Evolutionary conservation across 2,888 invertebrate species (phyloP).

Genomic region (Papilio elwesi): DNA sequence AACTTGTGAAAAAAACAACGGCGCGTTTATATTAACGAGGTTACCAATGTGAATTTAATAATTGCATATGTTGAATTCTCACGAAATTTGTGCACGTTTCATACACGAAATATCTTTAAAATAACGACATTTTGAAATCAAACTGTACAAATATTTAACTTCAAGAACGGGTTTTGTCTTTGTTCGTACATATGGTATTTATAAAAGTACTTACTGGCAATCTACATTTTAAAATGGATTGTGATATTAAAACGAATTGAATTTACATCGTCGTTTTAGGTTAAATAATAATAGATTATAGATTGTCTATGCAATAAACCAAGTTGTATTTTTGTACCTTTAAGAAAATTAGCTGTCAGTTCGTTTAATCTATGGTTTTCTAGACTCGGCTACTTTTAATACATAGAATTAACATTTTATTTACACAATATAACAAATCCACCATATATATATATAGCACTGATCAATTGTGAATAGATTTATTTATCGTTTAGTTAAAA

Average conservation of each 20-base stretch:
- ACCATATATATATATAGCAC: neutral
- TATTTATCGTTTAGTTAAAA: neutral
- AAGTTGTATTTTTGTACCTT: neutral
- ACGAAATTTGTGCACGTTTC: slow-evolving; percentile 1
- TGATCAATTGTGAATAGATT: neutral
- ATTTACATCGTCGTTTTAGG: neutral
- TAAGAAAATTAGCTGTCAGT: neutral
- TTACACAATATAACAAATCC: neutral
- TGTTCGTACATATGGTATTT: too few relatives aligned
- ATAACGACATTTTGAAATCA: slow-evolving; percentile 5
- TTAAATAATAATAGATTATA: too few relatives aligned
- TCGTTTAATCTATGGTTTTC: neutral
- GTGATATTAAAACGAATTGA: neutral
- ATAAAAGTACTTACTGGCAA: slow-evolving; percentile 1
- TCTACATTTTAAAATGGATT: neutral
- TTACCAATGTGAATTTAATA: neutral
- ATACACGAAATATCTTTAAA: neutral
- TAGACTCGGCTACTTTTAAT: neutral
- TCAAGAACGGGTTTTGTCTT: neutral
- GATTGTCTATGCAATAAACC: neutral
- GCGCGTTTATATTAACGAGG: neutral
- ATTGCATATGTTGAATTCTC: slow-evolving; percentile 4
- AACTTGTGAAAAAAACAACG: neutral
- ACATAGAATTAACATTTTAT: too few relatives aligned
- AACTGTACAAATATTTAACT: slow-evolving; percentile 8